Evolutionary conservation across 1,140 invertebrate genomes (phyloP), one percentile per base, ranked within the genome.

Genomic region (Halyomorpha halys): DNA sequence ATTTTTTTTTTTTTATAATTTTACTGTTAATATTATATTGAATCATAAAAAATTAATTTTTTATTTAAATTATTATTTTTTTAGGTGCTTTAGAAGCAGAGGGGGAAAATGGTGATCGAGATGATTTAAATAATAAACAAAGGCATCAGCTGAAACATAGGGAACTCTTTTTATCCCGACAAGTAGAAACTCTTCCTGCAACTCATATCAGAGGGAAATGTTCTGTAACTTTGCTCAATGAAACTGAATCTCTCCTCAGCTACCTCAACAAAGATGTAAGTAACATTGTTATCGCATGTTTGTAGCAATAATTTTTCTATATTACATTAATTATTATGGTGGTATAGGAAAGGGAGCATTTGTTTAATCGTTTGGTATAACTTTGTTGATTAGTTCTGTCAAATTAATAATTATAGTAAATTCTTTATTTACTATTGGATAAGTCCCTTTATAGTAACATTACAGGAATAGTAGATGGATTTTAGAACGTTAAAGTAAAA

Each of bases 131-230:
- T 74, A 71, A 80, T 63, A 90, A 91, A 73, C 89, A 94, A 75
- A 83, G 90, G 70, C 93, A 97, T 78, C 91, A 94, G 77, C 85
- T 98, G 73, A 96, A 96, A 75, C 96, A 98, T 74, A 83, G 96
- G 71, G 97, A 99, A 79, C 81, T 99, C 69, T 99, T 99, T 80
- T 81, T 99, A 53, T 97, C 96, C 11, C 85, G 97, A 68, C 94
- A 98, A 80, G 90, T 98, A 66, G 97, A 99, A 80, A 98, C 93
- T 27, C 82, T 99, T 73, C 94, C 96, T 47, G 96, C 96, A 59
- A 99, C 94, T 62, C 92, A 97, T 79, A 99, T 99, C 72, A 83
- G 97, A 72, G 97, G 97, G 73, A 99, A 99, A 82, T 99, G 97
- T 81, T 89, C 89, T 67, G 97, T 99, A 67, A 97, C 95, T 61